Conservation (phyloP, 1,140 invertebrate species). For the Acyrthosiphon pisum region DNA sequence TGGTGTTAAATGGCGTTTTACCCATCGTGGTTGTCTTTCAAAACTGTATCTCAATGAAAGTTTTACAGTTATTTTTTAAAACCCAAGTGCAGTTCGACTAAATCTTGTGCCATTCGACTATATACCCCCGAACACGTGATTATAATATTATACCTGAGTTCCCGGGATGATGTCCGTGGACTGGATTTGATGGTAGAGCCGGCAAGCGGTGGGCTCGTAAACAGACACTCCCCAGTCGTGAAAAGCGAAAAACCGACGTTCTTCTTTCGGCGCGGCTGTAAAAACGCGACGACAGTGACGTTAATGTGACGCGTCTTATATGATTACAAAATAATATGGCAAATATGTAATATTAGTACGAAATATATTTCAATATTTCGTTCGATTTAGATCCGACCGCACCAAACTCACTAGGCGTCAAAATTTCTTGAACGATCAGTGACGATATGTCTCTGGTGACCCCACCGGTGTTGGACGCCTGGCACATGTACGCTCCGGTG, state of each 20-base stretch:
- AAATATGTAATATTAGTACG: background rate
- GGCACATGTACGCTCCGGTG: constrained; percentile 81
- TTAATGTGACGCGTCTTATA: too few species aligned
- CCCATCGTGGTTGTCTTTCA: too few species aligned
- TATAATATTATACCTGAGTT: constrained; percentile 68
- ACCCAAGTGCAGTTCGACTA: too few species aligned
- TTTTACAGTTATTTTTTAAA: too few species aligned
- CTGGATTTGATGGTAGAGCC: constrained; percentile 76
- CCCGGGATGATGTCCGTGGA: constrained; percentile 78
- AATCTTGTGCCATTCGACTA: too few species aligned
- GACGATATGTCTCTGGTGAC: constrained; percentile 76
- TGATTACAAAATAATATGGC: background rate
- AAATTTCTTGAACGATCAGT: constrained; percentile 74
- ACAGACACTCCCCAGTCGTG: constrained; percentile 80
- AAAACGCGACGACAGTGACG: constrained; percentile 53
- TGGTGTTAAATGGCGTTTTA: too few species aligned
- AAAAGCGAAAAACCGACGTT: constrained; percentile 77
- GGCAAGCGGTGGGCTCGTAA: constrained; percentile 78
- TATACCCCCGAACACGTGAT: background rate
- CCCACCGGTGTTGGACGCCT: constrained; percentile 75
- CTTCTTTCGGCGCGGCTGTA: constrained; percentile 70
- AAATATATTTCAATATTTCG: background rate
- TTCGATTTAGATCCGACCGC: background rate
- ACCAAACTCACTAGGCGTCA: constrained; percentile 69
- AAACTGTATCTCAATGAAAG: too few species aligned